A percentile compares a stretch with the other conserved stretches of the same genome.
These are phyloP conservation scores for Pycnomerus fuliginosus DNA, from an alignment of 2,888 invertebrate genomes.

Conservation along the genomic window DNA sequence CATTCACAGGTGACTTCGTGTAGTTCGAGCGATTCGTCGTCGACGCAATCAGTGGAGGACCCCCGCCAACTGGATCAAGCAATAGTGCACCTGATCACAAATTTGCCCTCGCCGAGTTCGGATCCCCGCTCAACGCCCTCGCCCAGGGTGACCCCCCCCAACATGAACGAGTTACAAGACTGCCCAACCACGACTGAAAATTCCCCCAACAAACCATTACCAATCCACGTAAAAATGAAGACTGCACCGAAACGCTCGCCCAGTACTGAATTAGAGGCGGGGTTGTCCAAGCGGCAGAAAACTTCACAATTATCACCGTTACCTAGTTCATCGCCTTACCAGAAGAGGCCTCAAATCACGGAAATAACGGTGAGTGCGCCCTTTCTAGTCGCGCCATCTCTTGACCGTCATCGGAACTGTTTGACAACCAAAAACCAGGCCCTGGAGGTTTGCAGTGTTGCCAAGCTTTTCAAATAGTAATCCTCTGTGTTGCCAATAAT, in stretches of 20 bases:
- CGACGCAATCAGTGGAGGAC: conserved; percentile 63
- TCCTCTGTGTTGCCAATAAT: background rate
- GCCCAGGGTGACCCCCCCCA: conserved; percentile 2
- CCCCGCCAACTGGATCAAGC: conserved; percentile 70
- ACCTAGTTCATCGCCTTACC: conserved; percentile 25
- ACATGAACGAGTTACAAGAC: conserved; percentile 45
- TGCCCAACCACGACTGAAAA: conserved; percentile 35
- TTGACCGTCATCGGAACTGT: background rate
- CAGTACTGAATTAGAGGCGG: conserved; percentile 36
- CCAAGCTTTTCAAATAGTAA: background rate
- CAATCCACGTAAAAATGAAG: conserved; percentile 34
- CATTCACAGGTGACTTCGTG: conserved; percentile 8
- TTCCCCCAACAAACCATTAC: conserved; percentile 30
- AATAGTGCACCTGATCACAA: conserved; percentile 67
- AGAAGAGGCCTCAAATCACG: conserved; percentile 19
- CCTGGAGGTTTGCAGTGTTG: background rate
- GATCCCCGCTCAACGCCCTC: conserved; percentile 34
- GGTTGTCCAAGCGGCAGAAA: conserved; percentile 39
- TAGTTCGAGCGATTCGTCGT: conserved; percentile 16
- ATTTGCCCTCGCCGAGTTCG: conserved; percentile 52
- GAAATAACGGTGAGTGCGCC: conserved; percentile 25
- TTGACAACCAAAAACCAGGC: background rate
- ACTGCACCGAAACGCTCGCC: conserved; percentile 40
- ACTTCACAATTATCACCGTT: conserved; percentile 28
- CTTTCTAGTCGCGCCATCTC: background rate